Conservation (phyloP, 2,797 vertebrate species). For the Tenualosa thibaudeaui region DNA sequence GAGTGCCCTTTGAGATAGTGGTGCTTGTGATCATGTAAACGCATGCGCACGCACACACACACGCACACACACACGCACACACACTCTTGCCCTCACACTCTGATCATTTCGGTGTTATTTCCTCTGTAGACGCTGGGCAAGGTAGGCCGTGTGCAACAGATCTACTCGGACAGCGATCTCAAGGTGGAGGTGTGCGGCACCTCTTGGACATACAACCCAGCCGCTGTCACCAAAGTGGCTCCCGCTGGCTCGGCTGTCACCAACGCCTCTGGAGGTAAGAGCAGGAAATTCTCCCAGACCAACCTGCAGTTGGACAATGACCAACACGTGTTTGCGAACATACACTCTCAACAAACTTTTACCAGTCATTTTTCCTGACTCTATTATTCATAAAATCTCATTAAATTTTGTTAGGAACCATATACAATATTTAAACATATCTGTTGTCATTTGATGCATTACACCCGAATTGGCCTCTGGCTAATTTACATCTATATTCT, state of each 20-base stretch:
- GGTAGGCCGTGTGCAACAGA: constrained; percentile 97
- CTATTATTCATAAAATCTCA: too few relatives aligned
- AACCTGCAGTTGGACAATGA: constrained; percentile 18
- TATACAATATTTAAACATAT: too few relatives aligned
- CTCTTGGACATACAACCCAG: constrained; percentile 98
- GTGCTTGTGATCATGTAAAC: constrained; percentile 11
- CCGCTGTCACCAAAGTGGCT: constrained; percentile 96
- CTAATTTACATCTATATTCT: too few relatives aligned
- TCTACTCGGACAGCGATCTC: constrained; percentile 98
- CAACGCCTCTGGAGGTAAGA: constrained; percentile 94
- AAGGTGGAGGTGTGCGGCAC: constrained; percentile 99
- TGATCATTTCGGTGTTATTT: not conserved
- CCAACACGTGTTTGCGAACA: constrained; percentile 23
- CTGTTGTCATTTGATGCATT: too few relatives aligned
- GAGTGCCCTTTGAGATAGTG: constrained; percentile 23
- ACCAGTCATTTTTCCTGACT: too few relatives aligned
- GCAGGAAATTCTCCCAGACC: not conserved
- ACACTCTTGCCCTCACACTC: not conserved
- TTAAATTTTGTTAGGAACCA: too few relatives aligned
- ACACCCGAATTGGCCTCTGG: too few relatives aligned
- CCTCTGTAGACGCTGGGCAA: constrained; percentile 91
- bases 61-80: not conserved
- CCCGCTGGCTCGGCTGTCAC: constrained; percentile 94
- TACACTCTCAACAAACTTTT: constrained; percentile 1
- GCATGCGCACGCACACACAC: not conserved